Percentiles rank a stretch among this genome's conserved stretches.
These are phyloP conservation scores for Heliconius eleuchia DNA, from an alignment of 1,140 invertebrate genomes.

Conservation along the genomic window DNA sequence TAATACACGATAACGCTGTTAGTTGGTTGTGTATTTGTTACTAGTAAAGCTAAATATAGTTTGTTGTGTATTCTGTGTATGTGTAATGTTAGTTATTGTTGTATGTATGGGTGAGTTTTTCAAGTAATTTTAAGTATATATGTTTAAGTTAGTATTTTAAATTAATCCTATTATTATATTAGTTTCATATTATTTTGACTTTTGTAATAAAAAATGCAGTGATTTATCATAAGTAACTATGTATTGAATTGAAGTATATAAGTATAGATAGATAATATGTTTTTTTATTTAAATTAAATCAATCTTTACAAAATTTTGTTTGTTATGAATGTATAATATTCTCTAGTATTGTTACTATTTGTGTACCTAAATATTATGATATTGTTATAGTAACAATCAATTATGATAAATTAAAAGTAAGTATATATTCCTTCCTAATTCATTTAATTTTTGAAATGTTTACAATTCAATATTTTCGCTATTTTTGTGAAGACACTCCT, in stretches of 20 bases:
- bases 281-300: no score
- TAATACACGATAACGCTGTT: background rate
- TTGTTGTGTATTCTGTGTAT: background rate
- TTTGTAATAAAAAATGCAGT: no score
- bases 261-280: no score
- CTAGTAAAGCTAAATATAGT: background rate
- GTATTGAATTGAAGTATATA: no score
- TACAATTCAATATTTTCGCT: no score
- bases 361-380: background rate
- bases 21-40: slow-evolving; percentile 6
- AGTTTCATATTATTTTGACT: no score
- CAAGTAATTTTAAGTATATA: background rate
- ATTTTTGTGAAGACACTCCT: no score
- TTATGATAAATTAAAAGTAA: background rate
- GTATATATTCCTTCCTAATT: no score
- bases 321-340: background rate
- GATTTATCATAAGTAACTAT: no score
- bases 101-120: slow-evolving; percentile 1
- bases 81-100: background rate
- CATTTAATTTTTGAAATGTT: no score
- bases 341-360: background rate
- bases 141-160: background rate
- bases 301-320: background rate
- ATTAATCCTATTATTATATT: no score
- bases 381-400: background rate